Base-by-base conservation (phyloP, 2,113 vertebrate species). In the Isurus oxyrinchus region DNA sequence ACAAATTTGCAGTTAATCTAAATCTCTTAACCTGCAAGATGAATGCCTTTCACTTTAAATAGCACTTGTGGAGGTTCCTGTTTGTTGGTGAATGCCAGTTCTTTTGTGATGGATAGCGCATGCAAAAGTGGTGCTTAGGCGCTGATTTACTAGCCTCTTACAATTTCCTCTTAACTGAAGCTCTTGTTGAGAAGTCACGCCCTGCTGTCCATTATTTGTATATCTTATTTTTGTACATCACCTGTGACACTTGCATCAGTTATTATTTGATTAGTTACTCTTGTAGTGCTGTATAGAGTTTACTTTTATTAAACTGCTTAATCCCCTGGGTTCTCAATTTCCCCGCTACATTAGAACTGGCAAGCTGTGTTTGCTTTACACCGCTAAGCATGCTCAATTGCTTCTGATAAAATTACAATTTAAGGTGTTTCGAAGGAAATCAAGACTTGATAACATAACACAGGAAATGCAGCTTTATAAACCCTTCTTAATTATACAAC, bases 371-470 rank as follows among this genome's bases (percentile, higher is more conserved):
- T 91, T 49, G n/a, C 81, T 84, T 91, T 91, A 27, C 55, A 91
- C 5, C 55, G 14, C 35, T n/a, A 59, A n/a, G 88, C 31, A 59
- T 35, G 57, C 61, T 16, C 55, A 93, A n/a, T 59, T 93, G 13
- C 35, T 93, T 61, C 88, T 61, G 57, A 59, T 93, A 61, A 61
- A 93, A 61, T 93, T 93, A 61, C 11, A 93, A 93, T 93, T 84
- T 6, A n/a, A 57, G 19, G 31, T 40, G 57, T 59, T 61, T 93
- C 19, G 57, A 93, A 61, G 57, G 35, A 93, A n/a, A n/a, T 59
- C 27, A 93, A 93, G 55, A n/a, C 61, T 91, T n/a, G 35, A 61
- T 11, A 61, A 19, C 55, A n/a, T 57, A 93, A 61, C 88, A 59
- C 57, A 93, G 27, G 27, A 93, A 93, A n/a, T n/a, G 13, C 57